Percentiles rank a stretch among this genome's conserved stretches.
These are phyloP conservation scores for Agonopterix alstromeriana DNA, from an alignment of 2,888 invertebrate genomes.

Conservation along the genomic window DNA sequence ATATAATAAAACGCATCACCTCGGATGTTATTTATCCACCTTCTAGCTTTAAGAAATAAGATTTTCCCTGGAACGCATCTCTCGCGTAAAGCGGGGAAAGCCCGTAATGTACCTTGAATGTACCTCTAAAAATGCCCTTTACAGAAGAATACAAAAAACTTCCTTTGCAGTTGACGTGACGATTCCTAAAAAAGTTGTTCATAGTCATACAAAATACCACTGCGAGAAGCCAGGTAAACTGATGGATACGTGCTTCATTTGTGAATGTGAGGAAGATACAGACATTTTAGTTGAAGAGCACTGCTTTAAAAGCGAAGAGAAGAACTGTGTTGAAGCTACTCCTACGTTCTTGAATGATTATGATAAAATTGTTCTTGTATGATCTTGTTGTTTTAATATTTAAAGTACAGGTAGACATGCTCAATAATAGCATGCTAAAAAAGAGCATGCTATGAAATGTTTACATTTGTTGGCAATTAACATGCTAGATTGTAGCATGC, in stretches of 20 bases:
- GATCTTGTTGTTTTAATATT: not conserved
- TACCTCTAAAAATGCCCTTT: too few species aligned
- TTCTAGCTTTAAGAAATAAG: too few species aligned
- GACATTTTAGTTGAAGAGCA: conserved; percentile 39
- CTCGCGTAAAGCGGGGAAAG: too few species aligned
- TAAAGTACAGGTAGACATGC: too few species aligned
- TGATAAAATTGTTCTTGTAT: not conserved
- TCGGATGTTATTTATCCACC: too few species aligned
- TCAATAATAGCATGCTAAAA: too few species aligned
- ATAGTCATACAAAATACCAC: conserved; percentile 33
- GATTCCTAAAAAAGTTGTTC: not conserved
- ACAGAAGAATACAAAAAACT: not conserved
- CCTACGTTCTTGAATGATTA: conserved; percentile 28
- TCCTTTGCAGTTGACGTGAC: not conserved
- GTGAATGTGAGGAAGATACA: conserved; percentile 36
- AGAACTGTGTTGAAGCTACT: conserved; percentile 24
- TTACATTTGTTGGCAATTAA: too few species aligned
- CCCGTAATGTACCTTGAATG: too few species aligned
- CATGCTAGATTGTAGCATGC: too few species aligned
- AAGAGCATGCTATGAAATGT: too few species aligned
- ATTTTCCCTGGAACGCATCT: too few species aligned
- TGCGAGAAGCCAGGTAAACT: conserved; percentile 34
- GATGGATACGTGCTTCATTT: conserved; percentile 44
- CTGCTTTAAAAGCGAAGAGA: conserved; percentile 41
- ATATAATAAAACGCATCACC: too few species aligned